Conservation (phyloP, 35 echinoderm and acorn worm species). For the Heliocidaris tuberculata region DNA sequence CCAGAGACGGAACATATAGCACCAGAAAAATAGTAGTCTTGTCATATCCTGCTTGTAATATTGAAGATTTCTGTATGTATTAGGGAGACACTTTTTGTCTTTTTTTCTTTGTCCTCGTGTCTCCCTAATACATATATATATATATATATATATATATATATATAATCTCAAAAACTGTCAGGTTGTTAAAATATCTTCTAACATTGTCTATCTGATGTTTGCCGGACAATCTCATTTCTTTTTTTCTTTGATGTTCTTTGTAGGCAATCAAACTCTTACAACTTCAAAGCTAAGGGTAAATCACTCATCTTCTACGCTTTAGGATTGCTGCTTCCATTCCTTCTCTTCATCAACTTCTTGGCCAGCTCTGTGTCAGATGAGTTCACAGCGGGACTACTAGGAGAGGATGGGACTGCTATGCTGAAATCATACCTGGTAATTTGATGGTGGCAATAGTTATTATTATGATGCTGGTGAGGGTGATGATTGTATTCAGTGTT, state of each 20-base stretch:
- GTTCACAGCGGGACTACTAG: conserved; percentile 55
- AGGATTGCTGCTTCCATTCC: conserved; percentile 68
- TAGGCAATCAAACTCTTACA: conserved; percentile 83
- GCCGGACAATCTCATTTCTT: neutral
- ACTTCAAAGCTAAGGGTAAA: conserved; percentile 76
- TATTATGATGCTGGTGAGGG: neutral
- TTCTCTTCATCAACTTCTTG: conserved; percentile 77
- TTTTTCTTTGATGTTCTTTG: neutral
- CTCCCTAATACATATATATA: no score
- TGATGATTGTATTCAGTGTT: neutral
- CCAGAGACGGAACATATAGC: no score
- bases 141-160: no score
- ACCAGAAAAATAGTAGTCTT: no score
- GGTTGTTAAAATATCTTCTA: neutral
- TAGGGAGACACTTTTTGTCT: no score
- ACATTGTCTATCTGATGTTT: neutral
- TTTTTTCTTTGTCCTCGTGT: no score
- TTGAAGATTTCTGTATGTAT: no score
- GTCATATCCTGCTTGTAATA: no score
- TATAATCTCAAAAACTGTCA: neutral
- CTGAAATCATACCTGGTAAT: conserved; percentile 79
- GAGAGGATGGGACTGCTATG: conserved; percentile 53
- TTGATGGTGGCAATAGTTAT: neutral
- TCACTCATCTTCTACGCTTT: conserved; percentile 71
- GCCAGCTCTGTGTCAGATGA: conserved; percentile 76